Conservation (phyloP, 2,888 invertebrate species). For the Chrysolina oricalcia region DNA sequence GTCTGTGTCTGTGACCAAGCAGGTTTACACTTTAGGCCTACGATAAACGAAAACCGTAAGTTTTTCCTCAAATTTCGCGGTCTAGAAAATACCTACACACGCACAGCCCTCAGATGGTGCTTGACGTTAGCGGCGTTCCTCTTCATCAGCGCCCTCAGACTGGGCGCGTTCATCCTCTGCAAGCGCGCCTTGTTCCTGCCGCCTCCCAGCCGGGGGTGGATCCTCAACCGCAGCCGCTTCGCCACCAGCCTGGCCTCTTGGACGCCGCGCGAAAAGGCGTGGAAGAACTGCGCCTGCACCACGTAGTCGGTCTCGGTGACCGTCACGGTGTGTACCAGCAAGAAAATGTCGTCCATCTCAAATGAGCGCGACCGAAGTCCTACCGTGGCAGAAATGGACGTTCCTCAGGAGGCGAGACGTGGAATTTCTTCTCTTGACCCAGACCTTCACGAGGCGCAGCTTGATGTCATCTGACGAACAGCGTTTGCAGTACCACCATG, state of each 20-base stretch:
- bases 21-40: no score
- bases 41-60: no score
- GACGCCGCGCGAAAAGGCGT: constrained; percentile 63
- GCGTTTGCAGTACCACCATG: constrained; percentile 60
- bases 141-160: constrained; percentile 66
- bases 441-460: constrained; percentile 61
- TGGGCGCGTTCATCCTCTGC: constrained; percentile 60
- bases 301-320: constrained; percentile 70
- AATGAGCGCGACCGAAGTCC: constrained; percentile 66
- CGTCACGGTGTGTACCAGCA: constrained; percentile 72
- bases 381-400: constrained; percentile 67
- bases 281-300: constrained; percentile 71
- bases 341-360: constrained; percentile 58
- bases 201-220: constrained; percentile 61
- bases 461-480: constrained; percentile 71
- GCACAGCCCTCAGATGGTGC: constrained; percentile 68
- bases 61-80: no score
- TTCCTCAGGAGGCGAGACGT: constrained; percentile 50
- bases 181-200: constrained; percentile 61
- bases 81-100: constrained; percentile 65
- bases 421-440: constrained; percentile 65
- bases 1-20: no score
- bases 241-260: constrained; percentile 63
- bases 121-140: constrained; percentile 65
- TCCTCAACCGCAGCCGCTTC: constrained; percentile 62